A percentile compares a stretch with the other conserved stretches of the same genome.
These are phyloP conservation scores for Rostrhamus sociabilis DNA, from an alignment of 2,797 vertebrate genomes.

Conservation along the genomic window DNA sequence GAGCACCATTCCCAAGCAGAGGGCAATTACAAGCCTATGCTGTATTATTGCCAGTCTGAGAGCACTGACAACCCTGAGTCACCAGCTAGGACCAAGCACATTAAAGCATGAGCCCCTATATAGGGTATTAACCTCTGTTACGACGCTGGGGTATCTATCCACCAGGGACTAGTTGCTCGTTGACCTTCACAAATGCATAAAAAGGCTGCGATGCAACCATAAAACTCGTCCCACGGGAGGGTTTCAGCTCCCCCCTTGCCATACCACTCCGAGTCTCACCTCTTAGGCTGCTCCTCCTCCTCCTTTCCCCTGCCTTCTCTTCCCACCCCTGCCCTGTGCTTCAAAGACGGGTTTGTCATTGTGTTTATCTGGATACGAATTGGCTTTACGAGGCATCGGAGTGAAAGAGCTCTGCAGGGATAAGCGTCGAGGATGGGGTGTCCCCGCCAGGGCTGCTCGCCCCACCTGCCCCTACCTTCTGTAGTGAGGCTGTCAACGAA, in stretches of 20 bases:
- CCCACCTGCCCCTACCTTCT: conserved; percentile 75
- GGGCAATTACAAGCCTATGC: neutral
- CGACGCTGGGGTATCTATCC: neutral
- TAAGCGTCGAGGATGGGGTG: neutral
- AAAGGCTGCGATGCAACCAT: fast-evolving
- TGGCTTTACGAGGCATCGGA: neutral
- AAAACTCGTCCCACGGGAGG: neutral
- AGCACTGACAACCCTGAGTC: neutral
- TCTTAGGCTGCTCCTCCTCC: neutral
- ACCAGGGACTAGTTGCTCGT: fast-evolving
- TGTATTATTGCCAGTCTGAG: neutral
- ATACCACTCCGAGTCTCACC: fast-evolving
- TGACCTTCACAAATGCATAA: neutral
- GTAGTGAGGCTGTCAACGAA: conserved; percentile 78
- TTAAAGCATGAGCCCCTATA: fast-evolving
- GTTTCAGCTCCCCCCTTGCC: neutral
- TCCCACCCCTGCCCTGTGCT: neutral
- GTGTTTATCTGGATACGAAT: fast-evolving
- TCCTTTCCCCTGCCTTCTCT: neutral
- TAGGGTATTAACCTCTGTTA: fast-evolving
- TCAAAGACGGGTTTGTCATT: fast-evolving
- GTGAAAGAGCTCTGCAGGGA: neutral
- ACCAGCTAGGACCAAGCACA: fast-evolving
- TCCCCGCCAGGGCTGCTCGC: neutral
- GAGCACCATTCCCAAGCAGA: neutral